Percentiles rank a stretch among this genome's conserved stretches.
These are phyloP conservation scores for Zaprionus nigranus DNA, from an alignment of 1,140 invertebrate genomes.

Conservation along the genomic window DNA sequence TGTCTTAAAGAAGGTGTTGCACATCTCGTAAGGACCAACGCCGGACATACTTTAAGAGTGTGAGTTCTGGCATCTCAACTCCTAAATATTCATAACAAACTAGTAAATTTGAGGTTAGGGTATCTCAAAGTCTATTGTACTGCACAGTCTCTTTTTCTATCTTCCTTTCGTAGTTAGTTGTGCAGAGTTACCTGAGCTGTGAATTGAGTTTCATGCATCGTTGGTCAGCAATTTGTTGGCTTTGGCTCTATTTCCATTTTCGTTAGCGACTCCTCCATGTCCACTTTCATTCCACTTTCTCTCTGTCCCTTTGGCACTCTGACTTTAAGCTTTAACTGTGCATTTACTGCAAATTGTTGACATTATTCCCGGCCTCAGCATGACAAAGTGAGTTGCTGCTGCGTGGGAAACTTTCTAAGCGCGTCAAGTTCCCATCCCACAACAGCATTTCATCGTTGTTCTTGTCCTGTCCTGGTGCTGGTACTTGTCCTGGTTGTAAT, in stretches of 20 bases:
- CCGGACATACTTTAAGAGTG: no score
- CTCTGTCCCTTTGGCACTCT: slow-evolving; percentile 15
- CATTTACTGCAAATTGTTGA: slow-evolving; percentile 52
- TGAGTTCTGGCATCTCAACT: no score
- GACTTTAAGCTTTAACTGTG: slow-evolving; percentile 44
- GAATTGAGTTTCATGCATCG: slow-evolving; percentile 70
- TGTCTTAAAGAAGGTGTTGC: no score
- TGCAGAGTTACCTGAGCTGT: slow-evolving; percentile 53
- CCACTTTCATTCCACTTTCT: slow-evolving; percentile 18
- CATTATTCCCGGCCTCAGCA: slow-evolving; percentile 52
- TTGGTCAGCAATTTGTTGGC: slow-evolving; percentile 72
- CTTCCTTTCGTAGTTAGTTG: slow-evolving; percentile 22
- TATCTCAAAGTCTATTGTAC: background rate
- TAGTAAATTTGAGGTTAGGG: background rate
- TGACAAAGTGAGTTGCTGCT: slow-evolving; percentile 44
- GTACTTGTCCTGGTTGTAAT: slow-evolving; percentile 57
- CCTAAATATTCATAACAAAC: no score
- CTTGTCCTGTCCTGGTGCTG: background rate
- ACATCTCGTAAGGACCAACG: no score
- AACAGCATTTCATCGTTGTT: slow-evolving; percentile 30
- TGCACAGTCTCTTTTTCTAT: background rate
- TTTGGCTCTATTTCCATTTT: slow-evolving; percentile 50
- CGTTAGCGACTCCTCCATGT: slow-evolving; percentile 30
- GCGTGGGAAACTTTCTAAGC: slow-evolving; percentile 67
- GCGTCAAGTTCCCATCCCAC: slow-evolving; percentile 57